Evolutionary conservation across 2,797 vertebrate species (phyloP), one percentile per base, ranked within the genome.

Genomic region (Spea hammondii): DNA sequence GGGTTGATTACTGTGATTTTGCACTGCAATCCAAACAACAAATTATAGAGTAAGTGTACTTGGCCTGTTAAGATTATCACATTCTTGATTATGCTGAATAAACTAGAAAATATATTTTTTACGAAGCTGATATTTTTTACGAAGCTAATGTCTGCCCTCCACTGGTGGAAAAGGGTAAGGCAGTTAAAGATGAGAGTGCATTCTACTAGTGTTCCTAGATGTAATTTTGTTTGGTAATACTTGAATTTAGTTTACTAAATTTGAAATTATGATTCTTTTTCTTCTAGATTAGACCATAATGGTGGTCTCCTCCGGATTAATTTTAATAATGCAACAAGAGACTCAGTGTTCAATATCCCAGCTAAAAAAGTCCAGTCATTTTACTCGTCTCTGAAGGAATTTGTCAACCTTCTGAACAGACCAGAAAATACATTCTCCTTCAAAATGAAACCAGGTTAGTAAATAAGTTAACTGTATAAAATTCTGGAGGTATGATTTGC

Each of bases 261-360:
- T 32, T 32, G 32, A 32, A 32, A 32, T 1, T 32, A 32, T 32
- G 32, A 76, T 85, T 14, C 17, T 64, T 80, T 76, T 79, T 48
- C 72, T 68, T 55, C 82, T 78, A 99, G 97, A 1, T 69, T 93
- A n/a, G 91, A 97, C 76, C 76, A 85, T 0, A 91, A 91, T 48
- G 94, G 93, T 1, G 88, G 87, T 54, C 89, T 94, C 8, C 76
- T 83, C 76, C 94, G 91, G 76, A 95, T 99, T 84, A 98, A 97
- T 88, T 95, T 88, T 80, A 99, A 98, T 86, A 96, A 99, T n/a
- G 94, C 96, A 79, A 98, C 96, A 13, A 90, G 97, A 86, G 96
- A 97, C 73, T 93, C 96, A 0, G 88, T 96, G 83, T 92, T 99
- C 86, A 95, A 99, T 86, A 64, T 96, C 4, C 93, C 95, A 4